Evolutionary conservation across 2,797 vertebrate genomes (phyloP).

Genomic region (Neoniphon sammara): DNA sequence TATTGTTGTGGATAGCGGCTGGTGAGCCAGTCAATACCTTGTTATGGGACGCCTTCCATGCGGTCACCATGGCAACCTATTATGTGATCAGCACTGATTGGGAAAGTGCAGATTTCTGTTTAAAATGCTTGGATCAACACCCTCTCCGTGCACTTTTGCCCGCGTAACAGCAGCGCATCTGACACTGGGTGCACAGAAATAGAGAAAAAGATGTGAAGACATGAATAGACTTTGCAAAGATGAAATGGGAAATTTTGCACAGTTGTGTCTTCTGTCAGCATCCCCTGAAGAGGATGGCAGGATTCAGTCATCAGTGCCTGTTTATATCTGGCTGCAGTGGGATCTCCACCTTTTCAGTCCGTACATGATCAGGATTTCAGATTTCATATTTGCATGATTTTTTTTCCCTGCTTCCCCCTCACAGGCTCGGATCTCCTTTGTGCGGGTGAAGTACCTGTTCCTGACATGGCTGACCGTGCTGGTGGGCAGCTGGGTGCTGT

Average conservation of each 20-base stretch:
- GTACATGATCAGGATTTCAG: background rate
- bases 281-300: too few species aligned
- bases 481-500: conserved; percentile 97
- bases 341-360: background rate
- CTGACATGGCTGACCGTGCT: conserved; percentile 97
- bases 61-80: conserved; percentile 52
- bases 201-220: background rate
- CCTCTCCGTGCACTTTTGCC: background rate
- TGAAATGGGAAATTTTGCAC: background rate
- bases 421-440: conserved; percentile 94
- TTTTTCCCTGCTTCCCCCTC: conserved; percentile 10
- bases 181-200: background rate
- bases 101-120: conserved; percentile 1
- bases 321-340: background rate
- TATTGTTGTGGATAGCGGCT: conserved; percentile 25
- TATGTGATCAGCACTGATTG: conserved; percentile 47
- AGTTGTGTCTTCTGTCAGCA: background rate
- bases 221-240: background rate
- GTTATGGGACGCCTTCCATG: conserved; percentile 30
- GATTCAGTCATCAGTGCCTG: too few species aligned
- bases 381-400: background rate
- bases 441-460: conserved; percentile 97
- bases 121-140: background rate
- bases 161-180: background rate
- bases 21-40: conserved; percentile 20